Conservation (phyloP, 2,797 vertebrate genomes). For the Leontocebus nigricollis region DNA sequence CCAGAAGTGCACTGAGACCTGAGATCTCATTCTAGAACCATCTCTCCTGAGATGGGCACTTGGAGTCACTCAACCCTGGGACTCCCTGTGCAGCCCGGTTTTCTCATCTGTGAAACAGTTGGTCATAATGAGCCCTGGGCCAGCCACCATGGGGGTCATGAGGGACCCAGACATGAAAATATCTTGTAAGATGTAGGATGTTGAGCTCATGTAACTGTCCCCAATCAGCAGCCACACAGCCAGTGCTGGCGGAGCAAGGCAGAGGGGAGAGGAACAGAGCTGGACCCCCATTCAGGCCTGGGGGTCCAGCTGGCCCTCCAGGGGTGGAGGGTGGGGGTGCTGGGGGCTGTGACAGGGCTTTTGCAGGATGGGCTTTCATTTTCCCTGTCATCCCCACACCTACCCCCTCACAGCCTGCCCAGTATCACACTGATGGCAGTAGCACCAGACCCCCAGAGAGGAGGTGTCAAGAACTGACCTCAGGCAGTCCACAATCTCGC, state of each 20-base stretch:
- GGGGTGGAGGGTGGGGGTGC: accelerated
- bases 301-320: not conserved
- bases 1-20: not conserved
- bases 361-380: accelerated
- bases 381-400: not conserved
- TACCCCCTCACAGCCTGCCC: not conserved
- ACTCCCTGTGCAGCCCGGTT: not conserved
- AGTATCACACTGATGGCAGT: accelerated
- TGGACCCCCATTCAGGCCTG: no score
- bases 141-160: accelerated
- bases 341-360: not conserved
- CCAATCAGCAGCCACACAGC: not conserved
- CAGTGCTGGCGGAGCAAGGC: not conserved
- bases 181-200: not conserved
- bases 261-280: not conserved
- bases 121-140: no score
- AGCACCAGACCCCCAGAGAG: not conserved
- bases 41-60: not conserved
- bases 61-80: not conserved
- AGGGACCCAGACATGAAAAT: not conserved
- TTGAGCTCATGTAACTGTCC: not conserved
- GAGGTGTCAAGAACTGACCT: not conserved
- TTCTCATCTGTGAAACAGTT: not conserved
- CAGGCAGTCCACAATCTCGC: not conserved
- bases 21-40: not conserved